Percentiles rank a stretch among this genome's conserved stretches.
These are phyloP conservation scores for Glaucopsyche alexis DNA, from an alignment of 2,888 invertebrate species.

Conservation along the genomic window DNA sequence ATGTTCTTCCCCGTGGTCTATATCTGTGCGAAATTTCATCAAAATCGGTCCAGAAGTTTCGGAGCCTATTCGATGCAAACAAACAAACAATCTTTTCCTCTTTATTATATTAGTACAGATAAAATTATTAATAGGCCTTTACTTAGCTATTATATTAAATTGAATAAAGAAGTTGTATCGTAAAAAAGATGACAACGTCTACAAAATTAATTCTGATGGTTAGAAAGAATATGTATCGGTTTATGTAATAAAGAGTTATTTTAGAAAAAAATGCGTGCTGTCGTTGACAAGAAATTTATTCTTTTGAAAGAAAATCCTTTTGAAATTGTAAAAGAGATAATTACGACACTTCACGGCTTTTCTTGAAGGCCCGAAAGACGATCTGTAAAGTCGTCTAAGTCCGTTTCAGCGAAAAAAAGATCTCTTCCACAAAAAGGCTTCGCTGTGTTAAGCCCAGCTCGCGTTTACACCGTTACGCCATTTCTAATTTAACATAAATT, in stretches of 20 bases:
- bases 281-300: no score
- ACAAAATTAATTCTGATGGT: background rate
- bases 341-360: conserved; percentile 76
- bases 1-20: no score
- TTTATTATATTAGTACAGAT: no score
- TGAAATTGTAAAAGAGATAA: conserved; percentile 55
- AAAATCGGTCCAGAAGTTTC: no score
- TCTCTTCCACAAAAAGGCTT: conserved; percentile 71
- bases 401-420: conserved; percentile 69
- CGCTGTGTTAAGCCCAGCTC: conserved; percentile 56
- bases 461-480: conserved; percentile 52
- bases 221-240: background rate
- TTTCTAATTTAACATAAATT: background rate
- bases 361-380: conserved; percentile 66
- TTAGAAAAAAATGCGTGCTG: background rate
- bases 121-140: no score
- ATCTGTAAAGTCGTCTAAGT: conserved; percentile 75
- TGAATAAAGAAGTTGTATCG: background rate
- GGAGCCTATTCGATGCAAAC: no score
- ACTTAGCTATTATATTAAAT: background rate
- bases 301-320: conserved; percentile 37
- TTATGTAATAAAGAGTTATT: background rate
- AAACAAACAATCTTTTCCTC: no score
- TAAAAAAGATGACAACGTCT: background rate
- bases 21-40: no score